Conservation (phyloP, 2,888 invertebrate genomes). For the Hedychridium roseum region DNA sequence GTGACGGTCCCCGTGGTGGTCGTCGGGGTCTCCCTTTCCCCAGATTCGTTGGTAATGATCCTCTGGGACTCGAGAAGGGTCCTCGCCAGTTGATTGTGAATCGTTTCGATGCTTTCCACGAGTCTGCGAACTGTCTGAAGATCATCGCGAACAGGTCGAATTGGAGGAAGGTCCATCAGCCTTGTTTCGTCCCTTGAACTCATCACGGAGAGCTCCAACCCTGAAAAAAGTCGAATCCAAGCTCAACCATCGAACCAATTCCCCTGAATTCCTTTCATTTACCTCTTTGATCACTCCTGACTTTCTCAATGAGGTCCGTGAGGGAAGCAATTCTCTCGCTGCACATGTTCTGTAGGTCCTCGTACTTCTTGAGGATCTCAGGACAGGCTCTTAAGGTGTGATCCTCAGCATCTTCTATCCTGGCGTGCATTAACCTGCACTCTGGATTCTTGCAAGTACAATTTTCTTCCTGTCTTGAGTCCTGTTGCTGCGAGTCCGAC, state of each 20-base stretch:
- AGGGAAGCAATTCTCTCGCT: conserved; percentile 68
- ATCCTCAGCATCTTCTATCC: conserved; percentile 34
- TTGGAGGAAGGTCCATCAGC: conserved; percentile 42
- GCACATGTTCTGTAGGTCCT: conserved; percentile 67
- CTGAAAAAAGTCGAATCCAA: conserved; percentile 28
- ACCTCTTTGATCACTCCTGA: conserved; percentile 66
- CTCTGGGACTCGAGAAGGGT: conserved; percentile 52
- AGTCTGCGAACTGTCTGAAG: conserved; percentile 42
- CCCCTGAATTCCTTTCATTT: no score
- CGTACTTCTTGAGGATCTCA: conserved; percentile 60
- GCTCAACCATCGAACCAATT: no score
- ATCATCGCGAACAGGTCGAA: conserved; percentile 25
- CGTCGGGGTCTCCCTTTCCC: conserved; percentile 7
- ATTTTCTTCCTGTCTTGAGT: conserved; percentile 4
- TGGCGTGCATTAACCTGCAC: conserved; percentile 44
- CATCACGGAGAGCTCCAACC: conserved; percentile 46
- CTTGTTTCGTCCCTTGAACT: conserved; percentile 44
- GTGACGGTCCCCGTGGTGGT: conserved; percentile 27
- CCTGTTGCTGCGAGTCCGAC: not conserved
- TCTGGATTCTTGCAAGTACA: conserved; percentile 51
- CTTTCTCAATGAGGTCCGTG: conserved; percentile 67
- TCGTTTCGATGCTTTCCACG: conserved; percentile 51
- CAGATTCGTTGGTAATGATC: conserved; percentile 37
- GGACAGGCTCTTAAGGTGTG: conserved; percentile 44
- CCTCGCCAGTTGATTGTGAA: conserved; percentile 48